Evolutionary conservation across 2,113 vertebrate species (phyloP).

Genomic region (Lethenteron camtschaticum): DNA sequence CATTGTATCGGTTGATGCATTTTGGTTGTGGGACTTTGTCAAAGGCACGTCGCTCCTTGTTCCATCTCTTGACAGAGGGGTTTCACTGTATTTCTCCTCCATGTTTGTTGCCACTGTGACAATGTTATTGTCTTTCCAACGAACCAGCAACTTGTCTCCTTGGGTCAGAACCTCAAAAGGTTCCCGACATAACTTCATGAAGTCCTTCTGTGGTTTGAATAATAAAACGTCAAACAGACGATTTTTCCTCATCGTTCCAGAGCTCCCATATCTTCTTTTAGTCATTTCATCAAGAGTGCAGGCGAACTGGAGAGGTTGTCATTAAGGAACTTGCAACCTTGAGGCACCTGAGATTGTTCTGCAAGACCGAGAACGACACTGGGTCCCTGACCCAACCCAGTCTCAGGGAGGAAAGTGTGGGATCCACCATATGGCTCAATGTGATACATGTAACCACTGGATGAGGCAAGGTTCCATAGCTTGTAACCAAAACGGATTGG

Average conservation of each 20-base stretch:
- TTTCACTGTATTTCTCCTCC: not conserved
- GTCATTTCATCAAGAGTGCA: conserved; percentile 5
- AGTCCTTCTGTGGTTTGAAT: too few relatives aligned
- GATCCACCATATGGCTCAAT: conserved; percentile 5
- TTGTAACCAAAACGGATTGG: not conserved
- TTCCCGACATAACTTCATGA: not conserved
- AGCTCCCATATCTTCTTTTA: not conserved
- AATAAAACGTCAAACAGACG: too few relatives aligned
- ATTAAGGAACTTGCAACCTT: conserved; percentile 1
- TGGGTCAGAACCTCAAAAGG: not conserved
- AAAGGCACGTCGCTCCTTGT: not conserved
- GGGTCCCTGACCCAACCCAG: conserved; percentile 6
- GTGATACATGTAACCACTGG: not conserved
- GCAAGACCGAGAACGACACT: conserved; percentile 7
- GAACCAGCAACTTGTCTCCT: not conserved
- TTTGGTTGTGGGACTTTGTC: conserved; percentile 5
- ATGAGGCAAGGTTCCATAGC: conserved; percentile 7
- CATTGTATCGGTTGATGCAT: not conserved
- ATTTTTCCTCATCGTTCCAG: too few relatives aligned
- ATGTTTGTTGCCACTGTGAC: conserved; percentile 4
- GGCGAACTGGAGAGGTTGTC: conserved; percentile 3
- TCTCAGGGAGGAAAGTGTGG: conserved; percentile 7
- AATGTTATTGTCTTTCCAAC: conserved; percentile 4
- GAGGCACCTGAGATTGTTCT: conserved; percentile 1
- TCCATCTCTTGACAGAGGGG: not conserved